These are phyloP conservation scores for Clamator glandarius DNA, from an alignment of 2,797 vertebrate species.

Conservation along the genomic window DNA sequence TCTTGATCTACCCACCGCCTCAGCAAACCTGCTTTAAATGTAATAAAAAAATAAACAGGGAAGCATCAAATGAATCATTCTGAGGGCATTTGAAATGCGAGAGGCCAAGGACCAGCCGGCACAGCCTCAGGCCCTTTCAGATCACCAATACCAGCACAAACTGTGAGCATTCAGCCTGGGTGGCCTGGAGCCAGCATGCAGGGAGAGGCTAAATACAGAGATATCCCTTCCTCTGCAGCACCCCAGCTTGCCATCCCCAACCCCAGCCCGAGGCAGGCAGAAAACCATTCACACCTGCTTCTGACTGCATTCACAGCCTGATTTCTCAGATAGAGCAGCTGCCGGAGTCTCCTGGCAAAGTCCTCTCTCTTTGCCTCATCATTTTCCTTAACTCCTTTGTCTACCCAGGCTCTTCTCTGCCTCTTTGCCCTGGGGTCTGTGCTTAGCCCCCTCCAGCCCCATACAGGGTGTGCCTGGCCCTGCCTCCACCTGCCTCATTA, in stretches of 20 bases:
- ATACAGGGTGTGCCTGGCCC: not conserved
- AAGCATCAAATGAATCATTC: constrained; percentile 39
- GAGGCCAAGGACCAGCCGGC: constrained; percentile 34
- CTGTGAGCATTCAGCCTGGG: constrained; percentile 18
- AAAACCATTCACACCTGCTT: constrained; percentile 38
- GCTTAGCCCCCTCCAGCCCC: not conserved
- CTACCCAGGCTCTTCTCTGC: accelerated
- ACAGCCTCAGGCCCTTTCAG: constrained; percentile 46
- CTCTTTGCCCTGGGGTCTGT: not conserved
- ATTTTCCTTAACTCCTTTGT: not conserved
- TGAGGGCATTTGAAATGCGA: constrained; percentile 54
- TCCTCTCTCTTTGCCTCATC: not conserved
- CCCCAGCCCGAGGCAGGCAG: not conserved
- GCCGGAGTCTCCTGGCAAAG: not conserved
- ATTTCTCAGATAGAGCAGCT: not conserved
- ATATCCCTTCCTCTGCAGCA: not conserved
- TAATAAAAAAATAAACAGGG: constrained; percentile 46
- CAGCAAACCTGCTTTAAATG: constrained; percentile 33
- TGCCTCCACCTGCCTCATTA: not conserved
- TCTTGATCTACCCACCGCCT: not conserved
- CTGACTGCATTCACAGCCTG: not conserved
- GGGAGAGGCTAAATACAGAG: constrained; percentile 10
- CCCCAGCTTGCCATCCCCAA: not conserved
- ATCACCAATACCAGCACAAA: constrained; percentile 7
- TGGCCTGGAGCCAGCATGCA: not conserved